These are phyloP conservation scores for Mesoclemmys tuberculata DNA, from an alignment of 2,113 vertebrate genomes.

Conservation along the genomic window DNA sequence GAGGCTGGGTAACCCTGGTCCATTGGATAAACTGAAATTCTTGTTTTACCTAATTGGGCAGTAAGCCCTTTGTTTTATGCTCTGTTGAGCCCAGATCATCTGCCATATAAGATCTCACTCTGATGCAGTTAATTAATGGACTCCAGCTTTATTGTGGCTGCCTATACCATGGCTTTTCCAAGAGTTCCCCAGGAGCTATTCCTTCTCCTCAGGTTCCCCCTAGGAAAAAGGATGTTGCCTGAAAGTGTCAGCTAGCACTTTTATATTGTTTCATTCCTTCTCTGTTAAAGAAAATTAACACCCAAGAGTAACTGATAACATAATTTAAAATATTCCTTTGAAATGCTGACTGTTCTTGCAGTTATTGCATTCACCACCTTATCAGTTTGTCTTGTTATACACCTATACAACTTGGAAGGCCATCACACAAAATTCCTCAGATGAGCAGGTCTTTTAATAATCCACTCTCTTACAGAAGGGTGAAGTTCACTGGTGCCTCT, in stretches of 20 bases:
- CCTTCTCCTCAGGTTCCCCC: not conserved
- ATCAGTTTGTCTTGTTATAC: not conserved
- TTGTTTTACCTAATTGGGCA: not conserved
- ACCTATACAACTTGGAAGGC: not conserved
- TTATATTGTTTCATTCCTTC: not conserved
- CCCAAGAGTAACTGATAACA: not conserved
- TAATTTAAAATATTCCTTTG: not conserved
- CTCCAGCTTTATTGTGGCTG: not conserved
- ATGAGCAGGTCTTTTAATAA: not conserved
- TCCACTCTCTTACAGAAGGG: not conserved
- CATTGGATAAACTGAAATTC: not conserved
- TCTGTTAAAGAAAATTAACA: not conserved
- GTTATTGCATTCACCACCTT: not conserved
- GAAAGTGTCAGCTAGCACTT: not conserved
- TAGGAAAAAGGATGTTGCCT: not conserved
- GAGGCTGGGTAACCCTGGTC: not conserved
- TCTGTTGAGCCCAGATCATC: not conserved
- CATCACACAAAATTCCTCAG: not conserved
- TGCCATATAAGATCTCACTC: not conserved
- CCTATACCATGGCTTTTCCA: not conserved
- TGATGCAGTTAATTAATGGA: not conserved
- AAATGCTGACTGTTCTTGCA: not conserved
- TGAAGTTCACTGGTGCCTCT: not conserved
- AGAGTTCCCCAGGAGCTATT: not conserved
- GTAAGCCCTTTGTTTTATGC: not conserved